These are phyloP conservation scores for Clostera curtula DNA, from an alignment of 2,888 invertebrate species.

Conservation along the genomic window DNA sequence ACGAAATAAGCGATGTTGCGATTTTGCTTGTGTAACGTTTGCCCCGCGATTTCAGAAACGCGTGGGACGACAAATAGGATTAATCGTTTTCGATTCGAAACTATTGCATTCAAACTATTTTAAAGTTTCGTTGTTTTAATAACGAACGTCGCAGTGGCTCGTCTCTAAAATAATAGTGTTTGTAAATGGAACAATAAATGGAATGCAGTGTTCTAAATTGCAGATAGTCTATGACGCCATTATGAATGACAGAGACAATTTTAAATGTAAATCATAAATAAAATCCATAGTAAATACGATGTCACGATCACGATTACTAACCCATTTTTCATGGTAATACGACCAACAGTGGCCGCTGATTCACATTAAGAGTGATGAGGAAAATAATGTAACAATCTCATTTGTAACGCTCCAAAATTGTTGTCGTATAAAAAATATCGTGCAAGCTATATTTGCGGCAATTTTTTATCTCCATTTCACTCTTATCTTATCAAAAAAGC, in stretches of 20 bases:
- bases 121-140: conserved; percentile 14
- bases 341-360: conserved; percentile 4
- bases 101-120: conserved; percentile 32
- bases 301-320: too few relatives aligned
- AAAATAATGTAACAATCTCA: conserved; percentile 11
- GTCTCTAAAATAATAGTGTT: too few relatives aligned
- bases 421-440: conserved; percentile 12
- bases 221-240: too few relatives aligned
- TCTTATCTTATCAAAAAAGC: conserved; percentile 53
- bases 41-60: conserved; percentile 63
- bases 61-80: conserved; percentile 69
- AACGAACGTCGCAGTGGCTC: conserved; percentile 8
- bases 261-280: too few relatives aligned
- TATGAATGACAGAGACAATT: too few relatives aligned
- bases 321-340: too few relatives aligned
- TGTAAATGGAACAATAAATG: too few relatives aligned
- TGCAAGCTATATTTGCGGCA: conserved; percentile 21
- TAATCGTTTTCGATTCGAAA: conserved; percentile 52
- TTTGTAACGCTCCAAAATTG: conserved; percentile 6
- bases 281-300: too few relatives aligned
- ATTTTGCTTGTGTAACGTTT: conserved; percentile 66
- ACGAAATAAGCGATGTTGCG: conserved; percentile 71
- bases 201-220: too few relatives aligned
- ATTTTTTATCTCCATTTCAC: conserved; percentile 54
- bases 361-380: conserved; percentile 15